phyloP scores from a whole-genome alignment of 35 echinoderm and acorn worm species.

The Ophiothrix spiculata region DNA sequence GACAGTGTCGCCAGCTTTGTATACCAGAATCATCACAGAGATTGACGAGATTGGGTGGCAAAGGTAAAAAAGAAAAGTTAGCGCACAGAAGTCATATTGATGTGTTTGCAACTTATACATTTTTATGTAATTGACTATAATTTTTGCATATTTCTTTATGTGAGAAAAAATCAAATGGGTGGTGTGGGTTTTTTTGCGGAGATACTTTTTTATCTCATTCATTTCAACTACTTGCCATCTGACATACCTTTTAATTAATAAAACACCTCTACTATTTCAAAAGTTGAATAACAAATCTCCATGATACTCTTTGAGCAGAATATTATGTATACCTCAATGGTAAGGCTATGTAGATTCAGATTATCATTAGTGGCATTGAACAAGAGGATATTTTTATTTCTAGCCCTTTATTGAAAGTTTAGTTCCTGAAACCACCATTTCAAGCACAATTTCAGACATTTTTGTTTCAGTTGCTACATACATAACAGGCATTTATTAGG shows the following conservation, averaged over 20 bases:
- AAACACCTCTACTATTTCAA: too few species aligned
- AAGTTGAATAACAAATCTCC: not conserved
- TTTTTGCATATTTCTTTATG: too few species aligned
- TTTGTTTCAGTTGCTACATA: not conserved
- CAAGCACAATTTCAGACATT: not conserved
- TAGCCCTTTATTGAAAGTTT: not conserved
- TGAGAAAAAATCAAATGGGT: too few species aligned
- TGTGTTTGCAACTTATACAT: too few species aligned
- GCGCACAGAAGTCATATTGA: too few species aligned
- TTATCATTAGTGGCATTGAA: not conserved
- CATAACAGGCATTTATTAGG: not conserved
- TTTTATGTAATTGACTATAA: too few species aligned
- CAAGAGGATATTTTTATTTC: not conserved
- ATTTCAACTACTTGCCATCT: too few species aligned
- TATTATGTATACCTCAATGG: not conserved
- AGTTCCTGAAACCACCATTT: not conserved
- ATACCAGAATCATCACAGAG: not conserved
- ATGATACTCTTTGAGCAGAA: not conserved
- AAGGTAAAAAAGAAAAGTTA: too few species aligned
- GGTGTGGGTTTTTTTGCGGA: too few species aligned
- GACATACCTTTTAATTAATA: too few species aligned
- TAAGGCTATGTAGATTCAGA: not conserved
- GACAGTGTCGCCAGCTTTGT: not conserved
- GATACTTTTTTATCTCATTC: too few species aligned
- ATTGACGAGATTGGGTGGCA: not conserved